A percentile compares a stretch with the other conserved stretches of the same genome.
Conservation (phyloP, 2,888 invertebrate species). For the Dyspetes luteomarginatus region DNA sequence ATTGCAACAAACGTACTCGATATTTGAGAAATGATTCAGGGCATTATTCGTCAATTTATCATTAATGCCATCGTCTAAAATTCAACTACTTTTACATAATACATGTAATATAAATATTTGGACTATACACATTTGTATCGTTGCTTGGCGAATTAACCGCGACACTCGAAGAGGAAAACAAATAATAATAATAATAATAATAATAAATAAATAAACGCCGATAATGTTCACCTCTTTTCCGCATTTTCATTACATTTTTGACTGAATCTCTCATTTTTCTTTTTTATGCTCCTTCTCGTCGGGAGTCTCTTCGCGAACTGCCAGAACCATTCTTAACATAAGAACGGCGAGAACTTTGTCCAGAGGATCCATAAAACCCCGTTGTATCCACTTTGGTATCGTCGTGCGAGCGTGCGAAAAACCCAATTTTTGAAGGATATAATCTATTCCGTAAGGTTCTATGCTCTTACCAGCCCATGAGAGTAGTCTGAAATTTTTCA, state of each 20-base stretch:
- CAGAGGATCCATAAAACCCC: slow-evolving; percentile 98
- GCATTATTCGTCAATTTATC: slow-evolving; percentile 48
- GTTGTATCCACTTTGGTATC: slow-evolving; percentile 99
- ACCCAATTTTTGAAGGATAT: slow-evolving; percentile 98
- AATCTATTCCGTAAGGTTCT: slow-evolving; percentile 99
- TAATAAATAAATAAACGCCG: slow-evolving; percentile 4
- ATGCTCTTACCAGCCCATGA: slow-evolving; percentile 98
- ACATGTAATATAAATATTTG: slow-evolving; percentile 28
- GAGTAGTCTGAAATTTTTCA: slow-evolving; percentile 84
- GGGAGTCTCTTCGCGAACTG: slow-evolving; percentile 81
- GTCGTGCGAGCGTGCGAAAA: slow-evolving; percentile 99
- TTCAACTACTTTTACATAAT: slow-evolving; percentile 48
- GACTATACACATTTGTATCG: slow-evolving; percentile 64
- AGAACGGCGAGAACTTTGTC: slow-evolving; percentile 95
- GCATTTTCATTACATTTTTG: not conserved
- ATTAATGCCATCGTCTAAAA: slow-evolving; percentile 61
- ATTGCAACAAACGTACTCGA: not conserved
- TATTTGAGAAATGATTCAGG: slow-evolving; percentile 33
- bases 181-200: slow-evolving; percentile 9
- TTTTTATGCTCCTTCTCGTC: slow-evolving; percentile 78
- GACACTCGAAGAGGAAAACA: slow-evolving; percentile 14
- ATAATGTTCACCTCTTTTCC: slow-evolving; percentile 4
- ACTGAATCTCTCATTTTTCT: slow-evolving; percentile 72
- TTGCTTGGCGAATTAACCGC: slow-evolving; percentile 60
- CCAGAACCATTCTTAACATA: slow-evolving; percentile 88